phyloP scores from a whole-genome alignment of 2,888 invertebrate species.

The Drosophila algonquin region DNA sequence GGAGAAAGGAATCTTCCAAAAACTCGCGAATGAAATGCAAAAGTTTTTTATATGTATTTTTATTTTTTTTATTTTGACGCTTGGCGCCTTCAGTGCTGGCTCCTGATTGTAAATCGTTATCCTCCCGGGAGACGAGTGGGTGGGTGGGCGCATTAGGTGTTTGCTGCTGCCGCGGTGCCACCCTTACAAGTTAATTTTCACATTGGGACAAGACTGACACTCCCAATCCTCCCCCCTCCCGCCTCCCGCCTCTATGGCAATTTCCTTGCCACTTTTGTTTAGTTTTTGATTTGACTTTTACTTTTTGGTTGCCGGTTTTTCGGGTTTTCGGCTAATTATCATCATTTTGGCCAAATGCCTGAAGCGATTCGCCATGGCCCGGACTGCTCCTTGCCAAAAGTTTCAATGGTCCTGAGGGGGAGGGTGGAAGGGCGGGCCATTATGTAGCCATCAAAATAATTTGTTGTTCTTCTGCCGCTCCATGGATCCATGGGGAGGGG shows the following conservation, averaged over 20 bases:
- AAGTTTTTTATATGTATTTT: constrained; percentile 61
- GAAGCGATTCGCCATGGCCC: constrained; percentile 59
- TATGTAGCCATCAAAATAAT: constrained; percentile 80
- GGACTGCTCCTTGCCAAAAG: constrained; percentile 47
- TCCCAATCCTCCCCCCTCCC: constrained; percentile 1
- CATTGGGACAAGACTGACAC: constrained; percentile 74
- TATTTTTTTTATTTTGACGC: constrained; percentile 52
- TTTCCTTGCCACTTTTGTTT: constrained; percentile 73
- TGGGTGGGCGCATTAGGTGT: constrained; percentile 45
- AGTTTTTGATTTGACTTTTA: constrained; percentile 79
- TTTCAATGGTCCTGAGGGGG: constrained; percentile 44
- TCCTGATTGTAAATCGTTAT: constrained; percentile 82
- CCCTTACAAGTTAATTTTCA: constrained; percentile 82
- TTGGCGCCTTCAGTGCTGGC: constrained; percentile 54
- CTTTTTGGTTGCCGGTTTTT: constrained; percentile 54
- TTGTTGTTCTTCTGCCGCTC: constrained; percentile 55
- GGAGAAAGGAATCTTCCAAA: constrained; percentile 64
- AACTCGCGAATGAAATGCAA: constrained; percentile 77
- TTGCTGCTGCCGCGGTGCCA: constrained; percentile 22
- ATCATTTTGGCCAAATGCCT: constrained; percentile 80
- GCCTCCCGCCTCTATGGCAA: constrained; percentile 43
- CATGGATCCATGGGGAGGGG: background rate
- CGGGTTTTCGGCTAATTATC: constrained; percentile 77
- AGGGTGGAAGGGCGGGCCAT: constrained; percentile 43
- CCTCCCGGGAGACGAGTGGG: constrained; percentile 62